phyloP scores from a whole-genome alignment of 1,140 invertebrate genomes.

The Drosophila biarmipes region DNA sequence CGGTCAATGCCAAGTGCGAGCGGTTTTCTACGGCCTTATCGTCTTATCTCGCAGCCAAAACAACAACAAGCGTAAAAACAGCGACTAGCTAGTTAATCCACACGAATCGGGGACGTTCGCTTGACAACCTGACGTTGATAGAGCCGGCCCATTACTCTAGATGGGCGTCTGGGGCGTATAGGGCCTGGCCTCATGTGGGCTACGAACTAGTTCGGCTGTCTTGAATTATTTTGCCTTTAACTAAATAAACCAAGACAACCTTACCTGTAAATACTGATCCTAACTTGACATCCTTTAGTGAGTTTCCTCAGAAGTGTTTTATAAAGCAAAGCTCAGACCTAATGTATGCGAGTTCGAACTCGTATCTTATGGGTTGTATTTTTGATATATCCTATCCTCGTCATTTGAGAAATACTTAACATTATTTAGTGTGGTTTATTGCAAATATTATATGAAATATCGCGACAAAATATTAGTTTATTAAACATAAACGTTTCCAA shows the following conservation, averaged over 20 bases:
- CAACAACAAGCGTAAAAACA: conserved; percentile 35
- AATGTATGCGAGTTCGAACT: no score
- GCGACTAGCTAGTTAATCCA: conserved; percentile 40
- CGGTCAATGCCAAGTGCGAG: conserved; percentile 60
- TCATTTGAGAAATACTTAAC: no score
- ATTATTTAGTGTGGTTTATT: no score
- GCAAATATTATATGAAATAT: no score
- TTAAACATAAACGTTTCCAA: no score
- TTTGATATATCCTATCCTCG: no score
- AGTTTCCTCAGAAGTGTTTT: not conserved
- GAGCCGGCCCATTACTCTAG: not conserved
- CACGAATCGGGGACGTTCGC: conserved; percentile 24
- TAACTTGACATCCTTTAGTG: no score
- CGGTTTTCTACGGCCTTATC: conserved; percentile 48
- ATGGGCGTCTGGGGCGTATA: not conserved
- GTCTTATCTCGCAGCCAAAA: conserved; percentile 49
- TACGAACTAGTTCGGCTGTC: not conserved
- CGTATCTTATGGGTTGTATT: no score
- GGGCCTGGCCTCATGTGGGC: not conserved
- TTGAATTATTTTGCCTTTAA: not conserved
- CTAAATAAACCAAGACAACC: not conserved
- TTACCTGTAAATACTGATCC: not conserved
- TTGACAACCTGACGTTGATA: conserved; percentile 43
- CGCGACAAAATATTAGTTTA: no score
- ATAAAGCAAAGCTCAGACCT: not conserved